Percentiles rank a stretch among this genome's conserved stretches.
phyloP scores from a whole-genome alignment of 2,113 vertebrate species.

The Pelobates fuscus region DNA sequence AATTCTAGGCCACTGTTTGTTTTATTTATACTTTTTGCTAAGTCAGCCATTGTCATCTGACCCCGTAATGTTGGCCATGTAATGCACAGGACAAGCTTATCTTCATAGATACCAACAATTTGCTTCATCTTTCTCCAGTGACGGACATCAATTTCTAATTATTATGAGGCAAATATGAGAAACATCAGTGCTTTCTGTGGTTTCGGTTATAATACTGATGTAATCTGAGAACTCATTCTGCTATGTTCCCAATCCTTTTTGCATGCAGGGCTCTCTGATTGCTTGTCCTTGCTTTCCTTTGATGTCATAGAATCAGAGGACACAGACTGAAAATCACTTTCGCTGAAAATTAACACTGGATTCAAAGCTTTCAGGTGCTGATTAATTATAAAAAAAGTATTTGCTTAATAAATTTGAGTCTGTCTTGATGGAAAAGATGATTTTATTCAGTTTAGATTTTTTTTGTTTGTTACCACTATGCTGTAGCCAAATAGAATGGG shows the following conservation, averaged over 20 bases:
- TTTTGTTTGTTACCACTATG: neutral
- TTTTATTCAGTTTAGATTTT: too few relatives aligned
- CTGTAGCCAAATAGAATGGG: too few relatives aligned
- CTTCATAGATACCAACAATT: neutral
- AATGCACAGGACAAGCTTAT: neutral
- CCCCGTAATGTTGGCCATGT: neutral
- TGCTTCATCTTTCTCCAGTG: slow-evolving; percentile 3
- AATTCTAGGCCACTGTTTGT: too few relatives aligned
- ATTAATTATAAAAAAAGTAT: neutral
- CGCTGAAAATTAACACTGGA: neutral
- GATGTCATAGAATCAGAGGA: neutral
- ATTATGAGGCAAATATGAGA: slow-evolving; percentile 8
- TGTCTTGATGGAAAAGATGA: too few relatives aligned
- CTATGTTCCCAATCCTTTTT: neutral
- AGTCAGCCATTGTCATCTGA: neutral
- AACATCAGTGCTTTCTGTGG: neutral
- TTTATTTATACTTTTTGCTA: too few relatives aligned
- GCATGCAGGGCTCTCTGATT: neutral
- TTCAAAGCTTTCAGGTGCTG: neutral
- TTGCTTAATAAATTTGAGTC: too few relatives aligned
- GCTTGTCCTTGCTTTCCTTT: slow-evolving; percentile 11
- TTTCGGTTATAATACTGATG: slow-evolving; percentile 1
- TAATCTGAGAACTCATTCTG: slow-evolving; percentile 12
- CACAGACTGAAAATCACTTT: neutral
- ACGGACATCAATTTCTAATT: slow-evolving; percentile 21